Evolutionary conservation across 2,797 vertebrate species (phyloP).

Genomic region (Chaunax sp.): DNA sequence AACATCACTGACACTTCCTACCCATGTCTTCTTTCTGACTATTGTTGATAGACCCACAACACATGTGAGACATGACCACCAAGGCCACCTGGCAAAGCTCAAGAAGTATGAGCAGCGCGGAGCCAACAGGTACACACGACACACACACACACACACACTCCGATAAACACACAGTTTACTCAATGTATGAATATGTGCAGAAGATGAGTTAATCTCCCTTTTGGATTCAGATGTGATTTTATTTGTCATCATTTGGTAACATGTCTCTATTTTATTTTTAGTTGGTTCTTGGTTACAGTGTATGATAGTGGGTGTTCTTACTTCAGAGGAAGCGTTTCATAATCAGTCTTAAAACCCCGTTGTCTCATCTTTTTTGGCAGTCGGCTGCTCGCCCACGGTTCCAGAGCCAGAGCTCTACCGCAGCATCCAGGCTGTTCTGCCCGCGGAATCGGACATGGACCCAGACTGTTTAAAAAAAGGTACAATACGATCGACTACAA

Average conservation of each 20-base stretch:
- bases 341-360: slow-evolving; percentile 5
- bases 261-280: too few relatives aligned
- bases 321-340: not conserved
- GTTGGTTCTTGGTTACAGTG: too few relatives aligned
- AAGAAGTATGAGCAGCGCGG: slow-evolving; percentile 58
- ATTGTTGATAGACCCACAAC: slow-evolving; percentile 57
- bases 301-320: not conserved
- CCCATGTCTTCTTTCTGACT: slow-evolving; percentile 21
- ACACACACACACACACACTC: not conserved
- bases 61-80: slow-evolving; percentile 61
- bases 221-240: not conserved
- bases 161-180: not conserved
- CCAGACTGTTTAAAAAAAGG: slow-evolving; percentile 85
- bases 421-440: slow-evolving; percentile 86
- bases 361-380: slow-evolving; percentile 37
- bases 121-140: slow-evolving; percentile 65
- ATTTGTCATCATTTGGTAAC: too few relatives aligned
- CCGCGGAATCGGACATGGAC: slow-evolving; percentile 82
- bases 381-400: slow-evolving; percentile 61
- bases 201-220: not conserved
- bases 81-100: slow-evolving; percentile 59
- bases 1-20: slow-evolving; percentile 3
- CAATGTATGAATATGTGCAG: not conserved
- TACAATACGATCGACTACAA: slow-evolving; percentile 42
- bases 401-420: slow-evolving; percentile 90